These are phyloP conservation scores for Yponomeuta plumbellus DNA, from an alignment of 2,888 invertebrate species.

Conservation along the genomic window DNA sequence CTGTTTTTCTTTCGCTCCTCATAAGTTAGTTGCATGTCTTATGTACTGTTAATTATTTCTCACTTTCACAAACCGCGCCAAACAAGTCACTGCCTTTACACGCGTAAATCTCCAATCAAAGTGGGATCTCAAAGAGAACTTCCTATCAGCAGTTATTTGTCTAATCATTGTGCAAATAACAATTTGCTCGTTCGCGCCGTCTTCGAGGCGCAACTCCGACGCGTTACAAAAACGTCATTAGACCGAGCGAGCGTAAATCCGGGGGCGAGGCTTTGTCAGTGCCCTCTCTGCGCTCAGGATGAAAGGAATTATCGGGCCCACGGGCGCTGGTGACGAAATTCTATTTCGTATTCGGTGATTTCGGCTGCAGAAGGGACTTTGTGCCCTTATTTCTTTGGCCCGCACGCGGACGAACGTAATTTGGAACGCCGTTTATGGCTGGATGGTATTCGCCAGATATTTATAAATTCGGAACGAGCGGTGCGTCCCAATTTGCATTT, in stretches of 20 bases:
- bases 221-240: slow-evolving; percentile 47
- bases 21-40: too few species aligned
- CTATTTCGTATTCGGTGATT: slow-evolving; percentile 22
- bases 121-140: background rate
- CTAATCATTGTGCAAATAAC: slow-evolving; percentile 1
- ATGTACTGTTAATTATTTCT: too few species aligned
- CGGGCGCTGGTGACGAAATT: slow-evolving; percentile 22
- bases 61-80: too few species aligned
- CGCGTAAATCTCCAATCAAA: background rate
- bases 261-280: slow-evolving; percentile 35
- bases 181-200: background rate
- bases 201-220: background rate
- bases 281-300: slow-evolving; percentile 24
- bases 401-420: background rate
- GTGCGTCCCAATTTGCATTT: background rate
- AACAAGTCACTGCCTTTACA: background rate
- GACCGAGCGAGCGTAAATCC: slow-evolving; percentile 36
- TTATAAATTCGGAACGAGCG: background rate
- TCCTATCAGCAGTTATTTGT: background rate
- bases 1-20: too few species aligned
- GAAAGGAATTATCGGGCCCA: slow-evolving; percentile 40
- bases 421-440: background rate
- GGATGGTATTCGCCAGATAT: background rate
- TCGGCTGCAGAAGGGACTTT: slow-evolving; percentile 19
- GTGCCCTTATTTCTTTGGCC: slow-evolving; percentile 5